Conservation (phyloP, 2,113 vertebrate species). For the Puffinus mauretanicus region DNA sequence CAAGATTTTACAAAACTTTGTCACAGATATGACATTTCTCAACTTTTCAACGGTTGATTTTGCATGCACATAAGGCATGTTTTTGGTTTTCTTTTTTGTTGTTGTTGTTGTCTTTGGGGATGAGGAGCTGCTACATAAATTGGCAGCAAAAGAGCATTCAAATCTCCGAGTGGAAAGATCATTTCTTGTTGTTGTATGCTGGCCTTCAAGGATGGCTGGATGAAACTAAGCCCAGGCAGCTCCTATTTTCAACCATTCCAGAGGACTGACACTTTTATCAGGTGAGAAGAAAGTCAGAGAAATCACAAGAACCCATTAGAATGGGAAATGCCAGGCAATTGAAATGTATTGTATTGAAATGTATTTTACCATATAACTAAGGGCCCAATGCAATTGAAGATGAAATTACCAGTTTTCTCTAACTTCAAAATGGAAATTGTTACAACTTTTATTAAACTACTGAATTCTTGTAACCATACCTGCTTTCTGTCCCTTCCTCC, state of each 20-base stretch:
- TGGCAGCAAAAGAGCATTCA: background rate
- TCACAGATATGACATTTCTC: background rate
- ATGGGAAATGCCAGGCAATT: background rate
- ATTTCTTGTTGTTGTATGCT: background rate
- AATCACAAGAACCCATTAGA: background rate
- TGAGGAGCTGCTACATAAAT: background rate
- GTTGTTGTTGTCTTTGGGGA: background rate
- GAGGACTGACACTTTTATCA: background rate
- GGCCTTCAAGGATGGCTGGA: background rate
- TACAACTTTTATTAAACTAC: background rate
- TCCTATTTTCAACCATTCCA: background rate
- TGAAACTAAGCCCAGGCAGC: background rate
- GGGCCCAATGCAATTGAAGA: background rate
- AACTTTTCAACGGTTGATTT: background rate
- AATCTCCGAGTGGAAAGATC: background rate
- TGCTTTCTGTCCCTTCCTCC: background rate
- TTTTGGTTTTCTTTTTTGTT: background rate
- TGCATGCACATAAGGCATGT: background rate
- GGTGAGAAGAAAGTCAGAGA: background rate
- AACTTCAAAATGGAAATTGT: background rate
- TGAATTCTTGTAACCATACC: background rate
- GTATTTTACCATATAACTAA: background rate
- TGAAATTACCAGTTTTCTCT: background rate
- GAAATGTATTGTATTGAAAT: background rate
- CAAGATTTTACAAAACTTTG: background rate